These are phyloP conservation scores for Hydractinia echinata DNA, from an alignment of 30 jellyfish, hydroid and myxozoan species.

Conservation along the genomic window DNA sequence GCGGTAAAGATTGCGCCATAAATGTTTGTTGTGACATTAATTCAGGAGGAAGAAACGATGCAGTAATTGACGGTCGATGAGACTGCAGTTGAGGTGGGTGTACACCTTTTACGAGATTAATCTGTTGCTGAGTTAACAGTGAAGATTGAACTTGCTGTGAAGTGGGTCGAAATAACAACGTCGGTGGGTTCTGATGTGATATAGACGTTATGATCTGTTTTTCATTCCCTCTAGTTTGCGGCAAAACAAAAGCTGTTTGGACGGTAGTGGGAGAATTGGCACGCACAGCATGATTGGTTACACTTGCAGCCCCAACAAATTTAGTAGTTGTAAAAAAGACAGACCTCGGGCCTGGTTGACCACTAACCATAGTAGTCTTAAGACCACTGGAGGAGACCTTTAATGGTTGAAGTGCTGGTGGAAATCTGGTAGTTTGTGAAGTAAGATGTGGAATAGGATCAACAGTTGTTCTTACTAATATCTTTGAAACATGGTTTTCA, in stretches of 20 bases:
- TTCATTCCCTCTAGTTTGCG: constrained; percentile 7
- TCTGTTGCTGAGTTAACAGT: constrained; percentile 5
- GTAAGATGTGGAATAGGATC: background rate
- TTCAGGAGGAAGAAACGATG: background rate
- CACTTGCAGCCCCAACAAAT: constrained; percentile 13
- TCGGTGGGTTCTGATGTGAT: constrained; percentile 15
- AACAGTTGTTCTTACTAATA: background rate
- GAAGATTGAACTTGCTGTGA: constrained; percentile 16
- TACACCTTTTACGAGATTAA: background rate
- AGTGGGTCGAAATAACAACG: constrained; percentile 14
- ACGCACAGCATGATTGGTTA: constrained; percentile 23
- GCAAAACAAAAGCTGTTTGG: constrained; percentile 22
- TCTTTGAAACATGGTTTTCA: background rate
- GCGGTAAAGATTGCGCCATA: background rate
- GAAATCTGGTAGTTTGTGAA: constrained; percentile 12
- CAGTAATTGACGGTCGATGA: background rate
- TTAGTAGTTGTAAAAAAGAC: constrained; percentile 29
- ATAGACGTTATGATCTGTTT: background rate
- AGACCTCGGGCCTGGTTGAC: constrained; percentile 28
- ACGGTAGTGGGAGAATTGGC: constrained; percentile 19
- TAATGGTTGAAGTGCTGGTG: constrained; percentile 29
- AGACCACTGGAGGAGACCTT: constrained; percentile 9
- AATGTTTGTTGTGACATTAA: background rate
- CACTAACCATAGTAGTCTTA: constrained; percentile 11
- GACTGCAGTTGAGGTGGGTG: constrained; percentile 1